Evolutionary conservation across 1,140 invertebrate genomes (phyloP).

Genomic region (Trichonephila clavata): DNA sequence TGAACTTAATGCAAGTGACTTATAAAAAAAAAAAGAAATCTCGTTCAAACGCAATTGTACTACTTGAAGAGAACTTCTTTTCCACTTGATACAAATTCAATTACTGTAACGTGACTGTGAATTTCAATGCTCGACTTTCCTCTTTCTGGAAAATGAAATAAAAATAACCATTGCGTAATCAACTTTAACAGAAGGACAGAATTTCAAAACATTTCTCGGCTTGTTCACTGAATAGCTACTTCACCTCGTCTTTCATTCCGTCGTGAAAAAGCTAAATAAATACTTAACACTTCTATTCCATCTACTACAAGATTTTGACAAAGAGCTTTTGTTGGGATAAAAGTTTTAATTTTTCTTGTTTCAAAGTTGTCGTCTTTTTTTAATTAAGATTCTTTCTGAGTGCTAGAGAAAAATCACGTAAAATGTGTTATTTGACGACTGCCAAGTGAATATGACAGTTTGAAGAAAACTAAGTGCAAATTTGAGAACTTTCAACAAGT

Average conservation of each 20-base stretch:
- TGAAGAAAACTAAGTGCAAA: neutral
- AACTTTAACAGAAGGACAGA: slow-evolving; percentile 8
- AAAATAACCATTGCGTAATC: neutral
- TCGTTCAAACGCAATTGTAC: too few relatives aligned
- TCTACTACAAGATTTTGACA: neutral
- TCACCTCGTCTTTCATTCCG: neutral
- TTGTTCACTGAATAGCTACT: slow-evolving; percentile 4
- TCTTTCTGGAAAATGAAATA: neutral
- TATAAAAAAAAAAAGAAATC: too few relatives aligned
- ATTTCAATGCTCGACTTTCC: neutral
- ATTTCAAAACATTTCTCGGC: neutral
- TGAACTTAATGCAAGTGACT: neutral
- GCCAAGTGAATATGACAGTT: neutral
- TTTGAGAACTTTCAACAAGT: too few relatives aligned
- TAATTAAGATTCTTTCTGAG: neutral
- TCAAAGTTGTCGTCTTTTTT: neutral
- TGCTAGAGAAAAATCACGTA: neutral
- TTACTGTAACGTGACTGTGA: neutral
- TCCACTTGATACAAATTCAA: neutral
- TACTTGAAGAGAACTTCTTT: neutral
- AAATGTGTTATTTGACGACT: neutral
- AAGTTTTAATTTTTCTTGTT: slow-evolving; percentile 5
- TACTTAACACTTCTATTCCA: neutral
- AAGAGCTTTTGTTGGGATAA: neutral
- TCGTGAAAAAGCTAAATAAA: neutral